phyloP scores from a whole-genome alignment of 2,888 invertebrate species.

The Agrypnus murinus region DNA sequence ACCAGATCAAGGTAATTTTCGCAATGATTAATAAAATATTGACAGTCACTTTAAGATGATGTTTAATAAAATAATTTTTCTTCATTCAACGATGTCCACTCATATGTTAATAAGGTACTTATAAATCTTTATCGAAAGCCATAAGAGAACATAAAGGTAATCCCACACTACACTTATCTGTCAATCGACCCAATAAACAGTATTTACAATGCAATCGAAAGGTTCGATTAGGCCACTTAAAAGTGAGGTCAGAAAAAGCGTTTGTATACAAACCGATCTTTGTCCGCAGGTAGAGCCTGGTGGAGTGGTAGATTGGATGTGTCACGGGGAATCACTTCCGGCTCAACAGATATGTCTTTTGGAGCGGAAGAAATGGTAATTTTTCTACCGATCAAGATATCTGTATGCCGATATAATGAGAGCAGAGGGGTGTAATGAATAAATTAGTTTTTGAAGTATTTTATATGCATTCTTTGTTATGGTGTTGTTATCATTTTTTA shows the following conservation, averaged over 20 bases:
- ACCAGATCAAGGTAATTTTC: conserved; percentile 5
- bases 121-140: conserved; percentile 6
- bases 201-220: conserved; percentile 48
- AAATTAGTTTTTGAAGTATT: conserved; percentile 47
- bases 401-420: conserved; percentile 56
- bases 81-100: conserved; percentile 1
- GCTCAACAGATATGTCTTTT: conserved; percentile 59
- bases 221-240: conserved; percentile 54
- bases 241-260: conserved; percentile 48
- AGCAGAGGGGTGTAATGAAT: conserved; percentile 62
- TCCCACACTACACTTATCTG: conserved; percentile 33
- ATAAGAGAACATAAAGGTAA: conserved; percentile 23
- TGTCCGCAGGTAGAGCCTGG: conserved; percentile 58
- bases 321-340: conserved; percentile 64
- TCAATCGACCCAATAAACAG: conserved; percentile 41
- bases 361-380: conserved; percentile 63
- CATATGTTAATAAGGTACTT: conserved; percentile 13
- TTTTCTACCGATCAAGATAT: conserved; percentile 57
- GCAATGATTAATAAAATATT: conserved; percentile 18
- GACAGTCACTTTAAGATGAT: not conserved
- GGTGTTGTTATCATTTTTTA: conserved; percentile 5
- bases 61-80: conserved; percentile 8
- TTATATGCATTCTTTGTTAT: conserved; percentile 20
- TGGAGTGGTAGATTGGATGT: conserved; percentile 63
- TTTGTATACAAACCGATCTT: conserved; percentile 55